Percentiles rank a stretch among this genome's conserved stretches.
Evolutionary conservation across 2,113 vertebrate genomes (phyloP).

Genomic region (Onychostoma macrolepis): DNA sequence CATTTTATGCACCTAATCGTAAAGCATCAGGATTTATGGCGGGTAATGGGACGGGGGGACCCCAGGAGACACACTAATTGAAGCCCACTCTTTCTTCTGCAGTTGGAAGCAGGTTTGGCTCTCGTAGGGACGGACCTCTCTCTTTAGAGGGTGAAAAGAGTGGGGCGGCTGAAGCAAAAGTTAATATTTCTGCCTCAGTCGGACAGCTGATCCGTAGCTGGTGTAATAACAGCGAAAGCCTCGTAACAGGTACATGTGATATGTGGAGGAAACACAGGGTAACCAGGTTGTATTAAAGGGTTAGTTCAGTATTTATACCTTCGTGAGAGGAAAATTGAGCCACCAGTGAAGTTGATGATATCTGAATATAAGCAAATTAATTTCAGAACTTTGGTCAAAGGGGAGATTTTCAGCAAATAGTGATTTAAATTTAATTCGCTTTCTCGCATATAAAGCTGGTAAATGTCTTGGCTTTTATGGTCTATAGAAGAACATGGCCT

Average conservation of each 20-base stretch:
- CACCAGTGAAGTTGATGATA: not conserved
- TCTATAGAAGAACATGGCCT: not conserved
- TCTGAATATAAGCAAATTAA: not conserved
- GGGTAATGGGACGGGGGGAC: constrained; percentile 74
- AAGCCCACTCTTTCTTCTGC: constrained; percentile 41
- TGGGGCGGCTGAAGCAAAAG: constrained; percentile 51
- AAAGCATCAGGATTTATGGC: constrained; percentile 81
- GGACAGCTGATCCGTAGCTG: constrained; percentile 65
- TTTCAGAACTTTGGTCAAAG: not conserved
- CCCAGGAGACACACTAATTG: constrained; percentile 72
- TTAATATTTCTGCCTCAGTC: constrained; percentile 69
- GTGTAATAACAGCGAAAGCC: constrained; percentile 65
- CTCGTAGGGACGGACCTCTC: constrained; percentile 27
- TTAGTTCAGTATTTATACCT: not conserved
- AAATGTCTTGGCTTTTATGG: not conserved
- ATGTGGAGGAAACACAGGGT: constrained; percentile 65
- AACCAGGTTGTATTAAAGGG: constrained; percentile 62
- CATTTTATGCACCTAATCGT: constrained; percentile 81
- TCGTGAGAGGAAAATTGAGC: not conserved
- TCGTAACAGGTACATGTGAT: constrained; percentile 56
- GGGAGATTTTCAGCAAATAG: not conserved
- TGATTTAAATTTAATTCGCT: not conserved
- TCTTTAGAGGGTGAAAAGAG: constrained; percentile 59
- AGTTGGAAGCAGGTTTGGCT: constrained; percentile 53
- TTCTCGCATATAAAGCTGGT: not conserved